Conservation (phyloP, 1,140 invertebrate genomes). For the Branchinecta lindahli region DNA sequence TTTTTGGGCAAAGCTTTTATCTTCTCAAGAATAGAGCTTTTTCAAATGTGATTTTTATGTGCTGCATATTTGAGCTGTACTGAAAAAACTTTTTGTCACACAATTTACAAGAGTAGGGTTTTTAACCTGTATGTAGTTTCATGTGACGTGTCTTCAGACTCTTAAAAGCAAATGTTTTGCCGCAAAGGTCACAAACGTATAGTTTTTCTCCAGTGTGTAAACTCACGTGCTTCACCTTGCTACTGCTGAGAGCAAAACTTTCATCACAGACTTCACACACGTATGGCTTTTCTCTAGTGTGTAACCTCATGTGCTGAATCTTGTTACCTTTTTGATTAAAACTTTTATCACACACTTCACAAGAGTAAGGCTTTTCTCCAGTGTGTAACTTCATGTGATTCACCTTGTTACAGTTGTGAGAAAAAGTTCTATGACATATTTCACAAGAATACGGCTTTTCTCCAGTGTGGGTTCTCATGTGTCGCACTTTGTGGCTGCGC, state of each 20-base stretch:
- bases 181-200: slow-evolving; percentile 12
- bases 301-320: background rate
- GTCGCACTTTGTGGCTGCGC: no score
- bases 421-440: no score
- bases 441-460: no score
- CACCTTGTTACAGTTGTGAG: no score
- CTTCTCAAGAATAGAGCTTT: no score
- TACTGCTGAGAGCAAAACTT: background rate
- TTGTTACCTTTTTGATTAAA: background rate
- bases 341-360: background rate
- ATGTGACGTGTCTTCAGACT: background rate
- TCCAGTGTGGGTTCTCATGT: no score
- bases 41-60: no score
- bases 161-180: slow-evolving; percentile 30
- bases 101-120: no score
- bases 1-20: no score
- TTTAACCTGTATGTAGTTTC: background rate
- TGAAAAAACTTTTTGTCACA: no score
- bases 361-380: background rate
- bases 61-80: no score
- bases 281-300: background rate
- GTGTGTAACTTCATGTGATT: no score
- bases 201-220: slow-evolving; percentile 10
- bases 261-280: background rate
- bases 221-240: background rate